phyloP scores from a whole-genome alignment of 2,888 invertebrate genomes.

The Eupeodes latifasciatus region DNA sequence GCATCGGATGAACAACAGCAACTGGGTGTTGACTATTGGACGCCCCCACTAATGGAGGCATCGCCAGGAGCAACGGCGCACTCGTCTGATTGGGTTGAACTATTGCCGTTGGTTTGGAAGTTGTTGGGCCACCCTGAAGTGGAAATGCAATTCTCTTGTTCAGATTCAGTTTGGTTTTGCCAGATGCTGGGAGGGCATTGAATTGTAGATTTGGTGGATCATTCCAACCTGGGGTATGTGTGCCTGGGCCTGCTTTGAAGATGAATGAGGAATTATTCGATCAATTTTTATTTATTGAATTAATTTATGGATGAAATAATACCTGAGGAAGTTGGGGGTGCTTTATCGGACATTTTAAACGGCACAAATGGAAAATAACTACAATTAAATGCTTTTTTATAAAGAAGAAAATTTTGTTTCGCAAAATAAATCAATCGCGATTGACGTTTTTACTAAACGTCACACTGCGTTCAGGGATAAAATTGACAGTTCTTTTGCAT shows the following conservation, averaged over 20 bases:
- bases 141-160: conserved; percentile 83
- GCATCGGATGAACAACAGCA: conserved; percentile 80
- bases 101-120: conserved; percentile 80
- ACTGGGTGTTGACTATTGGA: conserved; percentile 78
- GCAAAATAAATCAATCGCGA: conserved; percentile 75
- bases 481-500: conserved; percentile 29
- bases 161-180: conserved; percentile 81
- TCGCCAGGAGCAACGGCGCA: conserved; percentile 72
- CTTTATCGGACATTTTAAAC: conserved; percentile 66
- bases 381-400: conserved; percentile 53
- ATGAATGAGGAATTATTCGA: neutral
- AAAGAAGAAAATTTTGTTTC: conserved; percentile 66
- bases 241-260: conserved; percentile 80
- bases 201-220: conserved; percentile 82
- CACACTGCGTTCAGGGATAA: conserved; percentile 43
- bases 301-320: neutral
- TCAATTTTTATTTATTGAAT: neutral
- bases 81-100: conserved; percentile 79
- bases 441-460: conserved; percentile 72
- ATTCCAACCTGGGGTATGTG: conserved; percentile 83
- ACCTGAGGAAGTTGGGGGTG: conserved; percentile 67
- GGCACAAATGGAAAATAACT: conserved; percentile 30
- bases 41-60: conserved; percentile 71
- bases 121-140: conserved; percentile 78
- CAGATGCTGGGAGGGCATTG: conserved; percentile 76